A percentile compares a stretch with the other conserved stretches of the same genome.
phyloP scores from a whole-genome alignment of 2,888 invertebrate genomes.

The Gerris lacustris region DNA sequence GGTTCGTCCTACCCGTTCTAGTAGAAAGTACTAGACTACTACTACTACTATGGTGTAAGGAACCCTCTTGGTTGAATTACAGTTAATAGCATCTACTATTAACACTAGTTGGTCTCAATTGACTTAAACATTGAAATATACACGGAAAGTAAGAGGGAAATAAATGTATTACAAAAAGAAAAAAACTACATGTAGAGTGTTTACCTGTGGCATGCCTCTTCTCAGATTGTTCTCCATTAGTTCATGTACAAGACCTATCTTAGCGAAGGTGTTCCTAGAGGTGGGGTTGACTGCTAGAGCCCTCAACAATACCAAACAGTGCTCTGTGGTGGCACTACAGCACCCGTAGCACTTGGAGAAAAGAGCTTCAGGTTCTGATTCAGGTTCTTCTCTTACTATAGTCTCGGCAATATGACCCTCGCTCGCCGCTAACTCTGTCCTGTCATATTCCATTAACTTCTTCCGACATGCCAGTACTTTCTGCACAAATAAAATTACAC shows the following conservation, averaged over 20 bases:
- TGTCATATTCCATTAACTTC: slow-evolving; percentile 82
- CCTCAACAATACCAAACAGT: slow-evolving; percentile 78
- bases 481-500: slow-evolving; percentile 39
- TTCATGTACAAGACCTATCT: slow-evolving; percentile 77
- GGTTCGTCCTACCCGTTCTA: too few species aligned
- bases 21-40: too few species aligned
- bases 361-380: slow-evolving; percentile 12
- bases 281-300: slow-evolving; percentile 72
- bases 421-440: slow-evolving; percentile 54
- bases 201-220: slow-evolving; percentile 63
- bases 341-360: slow-evolving; percentile 71
- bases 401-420: slow-evolving; percentile 22
- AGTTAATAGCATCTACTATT: too few species aligned
- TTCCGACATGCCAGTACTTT: slow-evolving; percentile 81
- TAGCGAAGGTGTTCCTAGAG: slow-evolving; percentile 62
- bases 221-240: slow-evolving; percentile 80
- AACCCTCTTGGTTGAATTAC: too few species aligned
- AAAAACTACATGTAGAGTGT: too few species aligned
- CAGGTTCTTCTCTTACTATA: background rate
- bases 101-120: too few species aligned
- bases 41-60: too few species aligned
- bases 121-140: too few species aligned
- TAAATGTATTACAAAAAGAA: too few species aligned
- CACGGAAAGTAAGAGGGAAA: too few species aligned
- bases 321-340: slow-evolving; percentile 81